Evolutionary conservation across 2,797 vertebrate genomes (phyloP).

Genomic region (Sitta carolinensis): DNA sequence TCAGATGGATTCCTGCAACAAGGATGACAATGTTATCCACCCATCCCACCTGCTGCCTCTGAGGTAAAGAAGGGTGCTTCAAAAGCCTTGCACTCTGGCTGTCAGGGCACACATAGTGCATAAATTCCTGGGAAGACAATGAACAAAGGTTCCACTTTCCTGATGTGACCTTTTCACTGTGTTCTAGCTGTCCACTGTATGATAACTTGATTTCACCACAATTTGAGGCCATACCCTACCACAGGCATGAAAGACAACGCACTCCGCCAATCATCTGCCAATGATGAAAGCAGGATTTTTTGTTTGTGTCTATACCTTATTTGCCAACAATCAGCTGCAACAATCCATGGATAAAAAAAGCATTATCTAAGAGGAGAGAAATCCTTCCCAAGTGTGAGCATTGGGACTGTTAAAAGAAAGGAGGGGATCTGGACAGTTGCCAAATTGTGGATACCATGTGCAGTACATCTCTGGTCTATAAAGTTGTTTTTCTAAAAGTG

Average conservation of each 20-base stretch:
- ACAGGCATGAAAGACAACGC: accelerated
- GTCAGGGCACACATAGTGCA: neutral
- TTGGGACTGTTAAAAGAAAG: neutral
- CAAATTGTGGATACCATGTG: neutral
- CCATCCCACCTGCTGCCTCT: neutral
- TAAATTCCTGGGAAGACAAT: neutral
- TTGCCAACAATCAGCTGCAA: neutral
- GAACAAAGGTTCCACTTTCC: neutral
- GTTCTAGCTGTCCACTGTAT: neutral
- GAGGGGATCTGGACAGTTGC: accelerated
- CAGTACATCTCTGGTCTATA: neutral
- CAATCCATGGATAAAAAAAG: neutral
- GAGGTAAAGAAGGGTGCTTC: neutral
- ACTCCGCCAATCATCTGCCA: neutral
- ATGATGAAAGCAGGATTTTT: neutral
- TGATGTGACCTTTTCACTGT: neutral
- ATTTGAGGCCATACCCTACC: neutral
- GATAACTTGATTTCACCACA: accelerated
- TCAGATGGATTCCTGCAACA: neutral
- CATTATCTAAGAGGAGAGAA: neutral
- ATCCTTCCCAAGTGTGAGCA: neutral
- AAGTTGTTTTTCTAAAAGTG: neutral
- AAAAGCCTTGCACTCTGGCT: neutral
- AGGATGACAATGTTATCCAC: neutral
- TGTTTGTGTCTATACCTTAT: neutral